Evolutionary conservation across 2,888 invertebrate species (phyloP), one percentile per base, ranked within the genome.

Genomic region (Orchesellides sinensis): DNA sequence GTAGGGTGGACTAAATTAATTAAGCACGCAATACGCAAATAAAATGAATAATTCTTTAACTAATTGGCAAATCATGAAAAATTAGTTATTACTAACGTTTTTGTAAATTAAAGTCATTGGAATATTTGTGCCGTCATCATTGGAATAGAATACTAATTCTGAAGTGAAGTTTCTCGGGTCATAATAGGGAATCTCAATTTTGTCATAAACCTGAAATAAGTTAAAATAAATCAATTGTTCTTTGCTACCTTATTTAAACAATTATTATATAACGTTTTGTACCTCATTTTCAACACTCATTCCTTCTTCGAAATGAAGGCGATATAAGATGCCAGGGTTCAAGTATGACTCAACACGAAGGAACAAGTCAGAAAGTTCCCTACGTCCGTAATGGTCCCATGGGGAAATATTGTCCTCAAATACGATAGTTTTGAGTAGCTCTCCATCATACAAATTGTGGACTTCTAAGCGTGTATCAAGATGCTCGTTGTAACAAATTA

Each of bases 31-130:
- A 6, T 6, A 69, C 21, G 21, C n/a, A n/a, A 8, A 5, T 40
- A 14, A 40, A 40, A 6, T 32, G 10, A 32, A 32, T 32, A 32
- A 59, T 14, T 66, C 12, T 66, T 47, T 66, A 6, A n/a, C 25
- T 19, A 25, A 45, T 8, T 29, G 23, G 25, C 1, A 14, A 29
- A 40, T 35, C 21, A 19, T 40, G 2, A 17, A 8, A 8, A 2
- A 1, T 40, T 40, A 40, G 40, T 5, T 40, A 5, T 14, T 14
- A 2, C 4, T 40, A 12, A 94, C 81, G 91, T 95, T 95, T 90
- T 94, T 95, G 84, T 93, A 93, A 75, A 96, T 93, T 83, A 98
- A 94, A 90, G 98, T 98, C 98, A 98, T 98, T 27, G 98, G 98
- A 88, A 98, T 93, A 91, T 95, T 94, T 23, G 96, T 97, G 88